Conservation (phyloP, 2,888 invertebrate genomes). For the Germaria angustata region DNA sequence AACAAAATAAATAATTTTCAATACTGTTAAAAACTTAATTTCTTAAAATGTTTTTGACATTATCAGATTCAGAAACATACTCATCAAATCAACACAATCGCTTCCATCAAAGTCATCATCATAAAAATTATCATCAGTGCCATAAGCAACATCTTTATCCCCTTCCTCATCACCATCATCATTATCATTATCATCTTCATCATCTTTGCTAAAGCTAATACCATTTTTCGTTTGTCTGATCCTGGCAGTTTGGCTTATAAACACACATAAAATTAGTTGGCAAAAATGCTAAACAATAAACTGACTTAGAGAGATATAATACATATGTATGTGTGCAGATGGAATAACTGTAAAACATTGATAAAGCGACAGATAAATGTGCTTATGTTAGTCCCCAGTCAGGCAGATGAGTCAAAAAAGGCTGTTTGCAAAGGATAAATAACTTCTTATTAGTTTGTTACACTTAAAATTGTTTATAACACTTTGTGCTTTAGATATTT, state of each 20-base stretch:
- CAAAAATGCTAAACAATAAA: slow-evolving; percentile 38
- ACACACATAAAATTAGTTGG: slow-evolving; percentile 58
- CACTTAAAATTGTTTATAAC: too few species aligned
- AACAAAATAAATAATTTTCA: neutral
- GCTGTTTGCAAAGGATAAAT: neutral
- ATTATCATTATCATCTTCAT: neutral
- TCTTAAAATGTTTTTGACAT: slow-evolving; percentile 23
- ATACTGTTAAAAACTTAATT: slow-evolving; percentile 9
- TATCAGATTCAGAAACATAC: slow-evolving; percentile 33
- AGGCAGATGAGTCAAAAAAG: neutral
- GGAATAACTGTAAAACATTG: neutral
- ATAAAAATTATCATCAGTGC: neutral
- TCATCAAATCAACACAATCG: slow-evolving; percentile 28
- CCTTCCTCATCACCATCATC: neutral
- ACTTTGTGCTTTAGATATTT: too few species aligned
- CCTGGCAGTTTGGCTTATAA: slow-evolving; percentile 46
- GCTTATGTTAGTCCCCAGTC: neutral
- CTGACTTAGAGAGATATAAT: slow-evolving; percentile 25
- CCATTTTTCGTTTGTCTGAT: slow-evolving; percentile 23
- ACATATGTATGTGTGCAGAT: neutral
- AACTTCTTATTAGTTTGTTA: neutral
- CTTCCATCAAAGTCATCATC: slow-evolving; percentile 9
- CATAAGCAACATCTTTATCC: slow-evolving; percentile 11
- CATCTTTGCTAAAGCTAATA: neutral
- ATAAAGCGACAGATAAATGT: neutral